A percentile compares a stretch with the other conserved stretches of the same genome.
Evolutionary conservation across 2,113 vertebrate species (phyloP).

Genomic region (Lates calcarifer): DNA sequence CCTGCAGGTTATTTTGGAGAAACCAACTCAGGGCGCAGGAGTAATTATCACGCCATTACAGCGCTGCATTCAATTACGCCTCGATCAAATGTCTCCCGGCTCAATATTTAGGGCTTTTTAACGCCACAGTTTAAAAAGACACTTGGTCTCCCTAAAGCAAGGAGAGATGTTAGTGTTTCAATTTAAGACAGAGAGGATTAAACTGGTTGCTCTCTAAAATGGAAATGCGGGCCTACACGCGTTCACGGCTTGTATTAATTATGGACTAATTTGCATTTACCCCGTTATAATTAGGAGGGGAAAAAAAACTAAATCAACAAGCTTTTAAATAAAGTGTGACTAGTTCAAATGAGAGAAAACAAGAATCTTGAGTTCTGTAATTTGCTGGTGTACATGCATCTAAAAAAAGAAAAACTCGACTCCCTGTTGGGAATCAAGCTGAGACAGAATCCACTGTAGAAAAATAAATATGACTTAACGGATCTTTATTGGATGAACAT

Average conservation of each 20-base stretch:
- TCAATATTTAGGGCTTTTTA: conserved; percentile 61
- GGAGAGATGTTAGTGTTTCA: conserved; percentile 66
- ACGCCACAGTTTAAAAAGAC: conserved; percentile 56
- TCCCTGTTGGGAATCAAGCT: conserved; percentile 43
- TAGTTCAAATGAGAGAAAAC: conserved; percentile 67
- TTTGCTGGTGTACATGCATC: conserved; percentile 40
- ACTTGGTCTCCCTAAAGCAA: conserved; percentile 65
- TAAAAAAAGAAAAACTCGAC: conserved; percentile 22
- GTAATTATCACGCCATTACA: conserved; percentile 82
- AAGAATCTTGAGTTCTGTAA: conserved; percentile 41
- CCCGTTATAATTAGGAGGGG: conserved; percentile 67
- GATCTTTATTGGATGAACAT: conserved; percentile 89
- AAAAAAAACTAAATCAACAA: conserved; percentile 56
- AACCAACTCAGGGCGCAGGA: conserved; percentile 67
- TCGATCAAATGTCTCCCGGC: conserved; percentile 75
- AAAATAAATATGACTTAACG: conserved; percentile 79
- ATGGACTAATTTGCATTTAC: conserved; percentile 72
- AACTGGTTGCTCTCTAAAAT: conserved; percentile 68
- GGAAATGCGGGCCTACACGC: conserved; percentile 64
- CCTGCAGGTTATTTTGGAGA: conserved; percentile 82
- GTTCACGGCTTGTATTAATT: conserved; percentile 76
- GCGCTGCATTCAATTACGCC: conserved; percentile 79
- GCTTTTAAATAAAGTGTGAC: conserved; percentile 73
- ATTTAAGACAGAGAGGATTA: conserved; percentile 72
- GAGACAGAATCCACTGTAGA: conserved; percentile 66